Conservation (phyloP, 2,797 vertebrate genomes). For the Nasua narica region DNA sequence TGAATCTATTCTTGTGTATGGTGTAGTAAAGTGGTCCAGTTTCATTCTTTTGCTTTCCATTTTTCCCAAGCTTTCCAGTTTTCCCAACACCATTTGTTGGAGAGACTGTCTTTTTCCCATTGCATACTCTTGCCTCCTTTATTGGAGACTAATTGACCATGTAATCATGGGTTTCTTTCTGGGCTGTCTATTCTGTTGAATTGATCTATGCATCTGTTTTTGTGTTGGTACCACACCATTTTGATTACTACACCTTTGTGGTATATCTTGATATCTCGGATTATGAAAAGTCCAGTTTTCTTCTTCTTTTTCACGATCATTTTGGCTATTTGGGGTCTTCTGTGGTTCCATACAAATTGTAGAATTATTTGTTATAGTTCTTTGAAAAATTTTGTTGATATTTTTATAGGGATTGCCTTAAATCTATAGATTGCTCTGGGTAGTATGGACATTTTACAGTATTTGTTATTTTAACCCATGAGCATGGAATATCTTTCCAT, state of each 20-base stretch:
- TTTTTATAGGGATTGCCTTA: background rate
- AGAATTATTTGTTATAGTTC: background rate
- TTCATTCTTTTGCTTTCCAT: too few species aligned
- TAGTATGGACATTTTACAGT: background rate
- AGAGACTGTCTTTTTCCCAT: too few species aligned
- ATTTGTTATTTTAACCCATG: background rate
- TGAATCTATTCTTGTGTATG: too few species aligned
- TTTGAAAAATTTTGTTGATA: background rate
- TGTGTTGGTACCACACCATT: background rate
- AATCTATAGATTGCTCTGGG: background rate
- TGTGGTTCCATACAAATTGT: background rate
- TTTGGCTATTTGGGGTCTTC: background rate
- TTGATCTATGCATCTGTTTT: background rate
- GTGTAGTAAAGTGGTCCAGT: too few species aligned
- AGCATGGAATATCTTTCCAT: background rate
- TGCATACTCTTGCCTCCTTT: background rate
- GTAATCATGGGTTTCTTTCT: background rate
- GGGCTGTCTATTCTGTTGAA: background rate
- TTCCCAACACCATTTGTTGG: too few species aligned
- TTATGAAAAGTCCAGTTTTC: background rate
- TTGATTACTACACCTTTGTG: background rate
- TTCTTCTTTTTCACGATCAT: background rate
- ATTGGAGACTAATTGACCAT: background rate
- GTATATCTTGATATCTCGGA: background rate
- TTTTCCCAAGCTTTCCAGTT: too few species aligned